Evolutionary conservation across 1,140 invertebrate genomes (phyloP), one percentile per base, ranked within the genome.

Genomic region (Wasmannia auropunctata): DNA sequence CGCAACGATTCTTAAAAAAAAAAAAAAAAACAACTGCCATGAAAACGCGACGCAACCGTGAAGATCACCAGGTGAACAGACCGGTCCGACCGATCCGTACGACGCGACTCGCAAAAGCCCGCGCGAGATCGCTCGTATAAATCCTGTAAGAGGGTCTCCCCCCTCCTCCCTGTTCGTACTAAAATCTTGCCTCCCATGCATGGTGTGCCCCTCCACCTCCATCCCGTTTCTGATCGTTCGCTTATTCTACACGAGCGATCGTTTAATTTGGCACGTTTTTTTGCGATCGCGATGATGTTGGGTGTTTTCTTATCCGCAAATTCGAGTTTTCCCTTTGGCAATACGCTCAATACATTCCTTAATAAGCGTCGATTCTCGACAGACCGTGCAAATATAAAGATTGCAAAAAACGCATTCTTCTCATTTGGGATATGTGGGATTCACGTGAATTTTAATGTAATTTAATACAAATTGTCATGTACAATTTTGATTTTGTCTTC

Each of bases 91-190:
- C 46, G 56, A 8, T 22, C n/a, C 43, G 81, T 60, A 63, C 60
- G 70, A 86, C 77, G 19, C 85, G 58, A 62, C 51, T 89, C 70
- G 79, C 58, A 83, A 79, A 83, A 51, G 74, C 28, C 56, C 37
- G 67, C 49, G 16, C 37, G n/a, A 63, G 83, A 75, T 58, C 51
- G 49, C 85, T 79, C 49, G 65, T 90, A 89, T 89, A 89, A 90
- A 85, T 86, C 75, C 85, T 54, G 85, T 56, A 43, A 62, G 86
- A 72, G 76, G 81, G 84, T 34, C 56, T 70, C 40, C 56, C 83
- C 81, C 75, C 75, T 46, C n/a, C n/a, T 19, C 62, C 31, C n/a
- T n/a, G n/a, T 70, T 85, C 62, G 11, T 8, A 3, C 28, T 49
- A 89, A 89, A 89, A 86, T 74, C 54, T 69, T 69, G 72, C 37